Evolutionary conservation across 2,797 vertebrate species (phyloP), one percentile per base, ranked within the genome.

Genomic region (Scleropages formosus): DNA sequence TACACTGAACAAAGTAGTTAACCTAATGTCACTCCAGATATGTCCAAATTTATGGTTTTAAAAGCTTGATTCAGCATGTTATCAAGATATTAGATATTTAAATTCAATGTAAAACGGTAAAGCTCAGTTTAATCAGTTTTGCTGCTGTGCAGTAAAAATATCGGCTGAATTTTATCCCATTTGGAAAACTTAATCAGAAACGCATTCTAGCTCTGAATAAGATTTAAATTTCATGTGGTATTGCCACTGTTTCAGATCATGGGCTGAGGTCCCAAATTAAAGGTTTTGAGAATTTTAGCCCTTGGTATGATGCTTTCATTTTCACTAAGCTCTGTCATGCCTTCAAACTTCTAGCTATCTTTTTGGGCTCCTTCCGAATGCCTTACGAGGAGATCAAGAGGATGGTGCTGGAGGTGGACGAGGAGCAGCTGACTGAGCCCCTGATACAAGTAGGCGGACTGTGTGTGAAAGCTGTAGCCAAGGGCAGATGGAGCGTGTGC

Each of bases 381-480:
- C 95, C 97, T 84, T 98, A 98, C 80, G 91, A 98, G 78, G 95
- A 98, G 88, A 98, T 99, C 66, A 94, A 90, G 84, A 91, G 76
- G 72, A 96, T 96, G 91, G 92, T 99, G 81, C 77, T 98, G 88
- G 95, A 97, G 90, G 90, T 98, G 84, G 95, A 99, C 79, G 96
- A 98, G 90, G 92, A 94, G 71, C 94, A 94, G 63, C 92, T 99
- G 71, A 95, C 93, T 63, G 97, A 98, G 81, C 92, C 96, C 59
- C 95, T 99, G 95, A 92, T 98, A 86, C 97, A 98, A 96, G 97
- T 98, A 92, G 2, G 61, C 27, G 18, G 3, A 2, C 2, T 39
- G 31, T 39, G 31, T 39, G 31, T 39, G 31, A 39, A 39, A 39
- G 31, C 31, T 39, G 31, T 31, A 39, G 31, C 31, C 6, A 6